phyloP scores from a whole-genome alignment of 92 coral and sea anemone species.

The Porites evermanni region DNA sequence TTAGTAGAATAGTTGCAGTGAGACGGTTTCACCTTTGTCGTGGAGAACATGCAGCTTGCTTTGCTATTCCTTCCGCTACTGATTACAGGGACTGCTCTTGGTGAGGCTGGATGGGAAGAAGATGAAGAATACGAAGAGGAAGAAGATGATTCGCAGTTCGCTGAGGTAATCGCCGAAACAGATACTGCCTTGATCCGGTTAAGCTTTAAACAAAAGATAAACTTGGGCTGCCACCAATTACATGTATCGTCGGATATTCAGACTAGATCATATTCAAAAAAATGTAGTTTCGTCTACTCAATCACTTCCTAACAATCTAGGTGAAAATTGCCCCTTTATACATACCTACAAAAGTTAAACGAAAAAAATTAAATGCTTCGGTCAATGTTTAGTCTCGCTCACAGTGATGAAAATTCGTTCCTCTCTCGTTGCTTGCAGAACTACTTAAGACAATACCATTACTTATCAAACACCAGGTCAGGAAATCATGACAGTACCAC shows the following conservation, averaged over 20 bases:
- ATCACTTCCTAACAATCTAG: too few species aligned
- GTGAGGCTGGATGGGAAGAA: background rate
- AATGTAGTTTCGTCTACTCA: too few species aligned
- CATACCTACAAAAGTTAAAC: too few species aligned
- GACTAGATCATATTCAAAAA: too few species aligned
- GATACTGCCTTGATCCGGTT: background rate
- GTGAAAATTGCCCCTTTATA: too few species aligned
- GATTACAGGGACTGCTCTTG: background rate
- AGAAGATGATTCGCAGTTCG: background rate
- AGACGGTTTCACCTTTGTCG: background rate
- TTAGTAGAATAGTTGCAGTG: background rate
- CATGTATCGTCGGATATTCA: too few species aligned
- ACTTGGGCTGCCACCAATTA: too few species aligned
- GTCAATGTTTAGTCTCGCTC: too few species aligned
- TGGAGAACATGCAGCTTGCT: background rate
- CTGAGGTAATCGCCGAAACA: background rate
- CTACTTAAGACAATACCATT: conserved; percentile 27
- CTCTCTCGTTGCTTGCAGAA: background rate
- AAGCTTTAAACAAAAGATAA: background rate
- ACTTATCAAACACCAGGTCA: conserved; percentile 52
- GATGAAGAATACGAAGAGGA: background rate
- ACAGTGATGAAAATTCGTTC: too few species aligned
- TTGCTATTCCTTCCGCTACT: background rate
- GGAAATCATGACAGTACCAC: conserved; percentile 56
- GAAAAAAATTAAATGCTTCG: too few species aligned